Evolutionary conservation across 2,888 invertebrate genomes (phyloP), one percentile per base, ranked within the genome.

Genomic region (Aporophyla nigra): DNA sequence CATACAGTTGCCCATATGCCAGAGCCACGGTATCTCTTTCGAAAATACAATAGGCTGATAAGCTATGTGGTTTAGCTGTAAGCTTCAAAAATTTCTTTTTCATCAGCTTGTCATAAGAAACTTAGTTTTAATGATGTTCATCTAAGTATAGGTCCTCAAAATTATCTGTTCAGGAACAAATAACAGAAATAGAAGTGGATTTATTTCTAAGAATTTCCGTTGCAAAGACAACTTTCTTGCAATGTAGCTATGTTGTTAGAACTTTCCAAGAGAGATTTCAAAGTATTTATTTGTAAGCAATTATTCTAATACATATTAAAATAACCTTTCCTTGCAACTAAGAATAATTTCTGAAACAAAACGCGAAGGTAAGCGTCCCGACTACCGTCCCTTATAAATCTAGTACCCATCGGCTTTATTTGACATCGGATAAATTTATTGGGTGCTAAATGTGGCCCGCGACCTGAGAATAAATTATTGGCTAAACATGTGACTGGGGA

Each of bases 371-470:
- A 90, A 90, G 87, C 86, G 84, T 86, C 75, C 74, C 73, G 73
- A 76, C 82, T 79, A 83, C 73, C 80, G 76, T 79, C 89, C 89
- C 86, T 80, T 89, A 92, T 93, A 93, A 93, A 93, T 93, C 91
- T 91, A 91, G 88, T 88, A 86, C 86, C 86, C 90, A 91, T 90
- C 89, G 92, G 92, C 91, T 91, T 92, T 93, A 93, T 93, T 93
- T 92, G 95, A 94, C 94, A 91, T 83, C 87, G 90, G 91, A 92
- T 92, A 92, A 93, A 95, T 95, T 95, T 95, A 95, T 95, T 89
- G 93, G 93, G 93, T 93, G 94, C 91, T 93, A 94, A 94, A 94
- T 92, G 93, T 90, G 88, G 91, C 89, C 85, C 86, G 85, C 86
- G 82, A 82, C 84, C 80, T 86, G 63, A 78, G 90, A 92, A 94